Evolutionary conservation across 2,113 vertebrate species (phyloP).

Genomic region (Hemiprocne comata): DNA sequence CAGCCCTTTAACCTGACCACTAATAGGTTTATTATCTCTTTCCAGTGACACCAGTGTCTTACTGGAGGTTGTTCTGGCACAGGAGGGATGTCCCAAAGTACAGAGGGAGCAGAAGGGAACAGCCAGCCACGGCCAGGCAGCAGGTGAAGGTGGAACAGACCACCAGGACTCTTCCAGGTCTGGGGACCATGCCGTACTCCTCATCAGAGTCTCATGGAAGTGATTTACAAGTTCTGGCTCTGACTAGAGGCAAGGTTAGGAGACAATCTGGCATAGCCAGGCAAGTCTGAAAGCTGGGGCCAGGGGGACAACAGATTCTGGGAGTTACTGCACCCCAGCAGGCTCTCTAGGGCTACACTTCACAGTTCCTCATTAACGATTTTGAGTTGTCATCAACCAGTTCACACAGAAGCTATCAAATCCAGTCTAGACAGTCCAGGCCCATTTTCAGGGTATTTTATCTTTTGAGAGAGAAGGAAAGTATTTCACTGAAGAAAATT

Average conservation of each 20-base stretch:
- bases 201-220: fast-evolving
- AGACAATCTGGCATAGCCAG: fast-evolving
- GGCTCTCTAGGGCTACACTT: neutral
- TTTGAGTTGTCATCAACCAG: neutral
- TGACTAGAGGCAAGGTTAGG: neutral
- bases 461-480: neutral
- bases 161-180: neutral
- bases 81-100: neutral
- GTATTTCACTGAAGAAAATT: neutral
- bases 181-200: neutral
- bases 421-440: neutral
- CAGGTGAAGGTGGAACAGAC: neutral
- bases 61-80: neutral
- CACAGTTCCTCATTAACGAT: neutral
- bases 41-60: neutral
- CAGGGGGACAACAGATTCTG: neutral
- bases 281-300: neutral
- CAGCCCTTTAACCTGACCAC: neutral
- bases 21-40: neutral
- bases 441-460: neutral
- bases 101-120: no score
- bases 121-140: neutral
- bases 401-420: neutral
- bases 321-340: neutral
- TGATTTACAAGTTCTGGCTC: neutral